Conservation (phyloP, 2,797 vertebrate genomes). For the Sphenopsis melanotis region DNA sequence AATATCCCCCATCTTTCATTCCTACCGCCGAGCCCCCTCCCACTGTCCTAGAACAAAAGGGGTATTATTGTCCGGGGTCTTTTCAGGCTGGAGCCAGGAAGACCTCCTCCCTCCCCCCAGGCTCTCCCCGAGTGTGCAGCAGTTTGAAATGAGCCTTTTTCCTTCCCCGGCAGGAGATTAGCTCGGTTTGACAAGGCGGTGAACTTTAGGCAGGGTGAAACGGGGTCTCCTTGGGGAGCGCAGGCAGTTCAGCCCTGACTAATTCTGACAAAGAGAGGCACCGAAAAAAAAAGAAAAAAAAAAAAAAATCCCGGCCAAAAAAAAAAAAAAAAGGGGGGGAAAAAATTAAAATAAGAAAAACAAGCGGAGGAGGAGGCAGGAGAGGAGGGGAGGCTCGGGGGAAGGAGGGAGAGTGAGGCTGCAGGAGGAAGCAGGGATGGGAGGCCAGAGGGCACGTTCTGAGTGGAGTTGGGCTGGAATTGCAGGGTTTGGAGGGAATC, state of each 20-base stretch:
- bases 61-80: slow-evolving; percentile 80
- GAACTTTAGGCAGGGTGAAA: slow-evolving; percentile 77
- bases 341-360: slow-evolving; percentile 44
- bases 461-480: background rate
- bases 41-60: slow-evolving; percentile 81
- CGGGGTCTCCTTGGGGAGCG: slow-evolving; percentile 72
- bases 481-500: background rate
- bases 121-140: slow-evolving; percentile 50
- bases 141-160: slow-evolving; percentile 77
- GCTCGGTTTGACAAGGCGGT: slow-evolving; percentile 79
- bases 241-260: slow-evolving; percentile 65
- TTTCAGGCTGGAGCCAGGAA: slow-evolving; percentile 79
- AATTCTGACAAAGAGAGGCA: slow-evolving; percentile 62
- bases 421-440: slow-evolving; percentile 2
- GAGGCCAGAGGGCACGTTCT: slow-evolving; percentile 34
- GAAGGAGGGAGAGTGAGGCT: background rate
- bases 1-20: slow-evolving; percentile 79
- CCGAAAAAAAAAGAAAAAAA: background rate
- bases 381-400: background rate
- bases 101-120: slow-evolving; percentile 68
- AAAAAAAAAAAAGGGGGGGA: background rate
- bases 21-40: slow-evolving; percentile 76
- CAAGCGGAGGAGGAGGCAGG: slow-evolving; percentile 4
- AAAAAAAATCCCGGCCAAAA: background rate
- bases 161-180: slow-evolving; percentile 76